These are phyloP conservation scores for Heliconius sara DNA, from an alignment of 2,888 invertebrate genomes.

Conservation along the genomic window DNA sequence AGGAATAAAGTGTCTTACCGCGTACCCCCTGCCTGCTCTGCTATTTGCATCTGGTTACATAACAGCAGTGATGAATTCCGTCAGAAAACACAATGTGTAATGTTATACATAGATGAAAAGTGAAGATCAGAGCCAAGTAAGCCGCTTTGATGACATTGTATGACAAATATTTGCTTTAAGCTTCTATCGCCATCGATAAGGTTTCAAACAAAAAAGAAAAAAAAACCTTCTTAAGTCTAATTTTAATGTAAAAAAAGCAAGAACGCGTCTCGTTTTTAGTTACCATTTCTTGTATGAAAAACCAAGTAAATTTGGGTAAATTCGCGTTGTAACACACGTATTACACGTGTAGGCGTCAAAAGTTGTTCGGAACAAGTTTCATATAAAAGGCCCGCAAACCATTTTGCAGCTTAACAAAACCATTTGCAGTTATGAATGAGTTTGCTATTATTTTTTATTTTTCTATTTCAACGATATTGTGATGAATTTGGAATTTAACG, in stretches of 20 bases:
- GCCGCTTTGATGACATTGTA: no score
- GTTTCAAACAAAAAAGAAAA: not conserved
- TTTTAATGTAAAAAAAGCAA: not conserved
- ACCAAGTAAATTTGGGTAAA: conserved; percentile 17
- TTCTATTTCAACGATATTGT: not conserved
- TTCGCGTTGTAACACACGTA: conserved; percentile 9
- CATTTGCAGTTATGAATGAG: not conserved
- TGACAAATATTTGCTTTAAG: no score
- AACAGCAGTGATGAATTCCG: no score
- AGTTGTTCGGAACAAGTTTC: not conserved
- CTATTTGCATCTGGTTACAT: no score
- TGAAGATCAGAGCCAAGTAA: no score
- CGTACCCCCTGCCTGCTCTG: no score
- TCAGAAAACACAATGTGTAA: no score
- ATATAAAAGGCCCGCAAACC: not conserved
- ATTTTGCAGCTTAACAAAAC: conserved; percentile 2
- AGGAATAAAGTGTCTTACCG: no score
- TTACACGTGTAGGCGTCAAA: conserved; percentile 1
- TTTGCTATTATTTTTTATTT: not conserved
- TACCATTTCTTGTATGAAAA: not conserved
- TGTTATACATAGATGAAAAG: no score
- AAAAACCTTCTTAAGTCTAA: not conserved
- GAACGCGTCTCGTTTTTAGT: not conserved
- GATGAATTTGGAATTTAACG: not conserved
- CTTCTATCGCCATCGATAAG: no score